These are phyloP conservation scores for Cydia pomonella DNA, from an alignment of 1,140 invertebrate genomes.

Conservation along the genomic window DNA sequence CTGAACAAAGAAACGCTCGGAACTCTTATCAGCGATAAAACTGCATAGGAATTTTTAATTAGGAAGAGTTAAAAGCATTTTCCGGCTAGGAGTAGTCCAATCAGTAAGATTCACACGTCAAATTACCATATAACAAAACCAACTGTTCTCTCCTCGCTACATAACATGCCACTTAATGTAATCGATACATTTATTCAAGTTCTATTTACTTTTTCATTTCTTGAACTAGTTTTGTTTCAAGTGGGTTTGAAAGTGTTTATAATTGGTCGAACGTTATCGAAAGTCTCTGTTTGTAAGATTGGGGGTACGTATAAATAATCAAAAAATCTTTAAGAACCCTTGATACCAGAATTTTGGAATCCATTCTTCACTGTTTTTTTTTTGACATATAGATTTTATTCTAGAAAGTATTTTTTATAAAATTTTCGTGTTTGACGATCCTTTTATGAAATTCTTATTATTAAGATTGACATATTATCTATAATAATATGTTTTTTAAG, in stretches of 20 bases:
- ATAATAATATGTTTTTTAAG: no score
- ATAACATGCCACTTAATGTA: not conserved
- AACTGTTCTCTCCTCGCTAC: not conserved
- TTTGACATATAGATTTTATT: no score
- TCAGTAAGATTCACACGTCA: not conserved
- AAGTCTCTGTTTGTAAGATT: no score
- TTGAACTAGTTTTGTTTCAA: not conserved
- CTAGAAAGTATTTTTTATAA: no score
- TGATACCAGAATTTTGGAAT: no score
- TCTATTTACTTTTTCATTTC: not conserved
- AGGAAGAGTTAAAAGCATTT: not conserved
- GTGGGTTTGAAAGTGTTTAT: no score
- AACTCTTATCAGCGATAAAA: not conserved
- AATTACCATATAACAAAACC: not conserved
- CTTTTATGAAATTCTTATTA: no score
- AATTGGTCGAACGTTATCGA: no score
- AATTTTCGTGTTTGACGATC: no score
- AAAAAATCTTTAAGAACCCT: no score
- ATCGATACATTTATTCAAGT: not conserved
- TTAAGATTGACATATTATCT: no score
- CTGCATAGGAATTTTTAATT: slow-evolving; percentile 10
- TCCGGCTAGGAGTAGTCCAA: not conserved
- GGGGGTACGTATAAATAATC: not conserved
- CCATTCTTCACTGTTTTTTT: no score
- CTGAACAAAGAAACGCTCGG: not conserved